Evolutionary conservation across 2,797 vertebrate species (phyloP).

Genomic region (Moxostoma hubbsi): DNA sequence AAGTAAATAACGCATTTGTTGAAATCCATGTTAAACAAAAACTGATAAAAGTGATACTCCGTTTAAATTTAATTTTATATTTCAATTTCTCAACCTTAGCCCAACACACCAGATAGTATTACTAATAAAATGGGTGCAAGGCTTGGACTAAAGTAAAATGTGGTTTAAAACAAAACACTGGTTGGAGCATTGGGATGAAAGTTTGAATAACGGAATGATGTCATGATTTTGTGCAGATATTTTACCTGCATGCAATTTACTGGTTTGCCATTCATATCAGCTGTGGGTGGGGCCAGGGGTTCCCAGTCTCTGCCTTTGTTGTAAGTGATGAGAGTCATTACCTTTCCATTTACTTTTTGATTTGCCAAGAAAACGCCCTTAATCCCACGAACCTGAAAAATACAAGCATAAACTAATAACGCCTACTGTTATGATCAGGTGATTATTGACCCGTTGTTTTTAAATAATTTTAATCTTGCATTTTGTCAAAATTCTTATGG

Average conservation of each 20-base stretch:
- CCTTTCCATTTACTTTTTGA: slow-evolving; percentile 90
- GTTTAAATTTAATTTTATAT: no score
- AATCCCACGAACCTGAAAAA: slow-evolving; percentile 88
- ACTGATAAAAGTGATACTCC: neutral
- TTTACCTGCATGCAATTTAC: slow-evolving; percentile 88
- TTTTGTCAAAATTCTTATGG: no score
- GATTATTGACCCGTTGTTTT: no score
- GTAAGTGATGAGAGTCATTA: slow-evolving; percentile 92
- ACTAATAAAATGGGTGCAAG: neutral
- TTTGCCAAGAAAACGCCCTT: slow-evolving; percentile 97
- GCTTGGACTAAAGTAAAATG: neutral
- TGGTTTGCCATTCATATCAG: slow-evolving; percentile 88
- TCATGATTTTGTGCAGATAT: neutral
- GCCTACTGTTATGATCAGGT: neutral
- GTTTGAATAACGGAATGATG: neutral
- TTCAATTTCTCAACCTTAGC: neutral
- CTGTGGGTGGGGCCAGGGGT: slow-evolving; percentile 81
- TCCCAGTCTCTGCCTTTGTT: slow-evolving; percentile 95
- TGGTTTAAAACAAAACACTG: neutral
- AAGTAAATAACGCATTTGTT: neutral
- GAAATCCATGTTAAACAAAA: neutral
- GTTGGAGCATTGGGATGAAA: neutral
- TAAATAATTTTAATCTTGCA: no score
- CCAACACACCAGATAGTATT: neutral
- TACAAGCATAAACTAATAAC: neutral